phyloP scores from a whole-genome alignment of 2,797 vertebrate species.

The Semaprochilodus insignis region DNA sequence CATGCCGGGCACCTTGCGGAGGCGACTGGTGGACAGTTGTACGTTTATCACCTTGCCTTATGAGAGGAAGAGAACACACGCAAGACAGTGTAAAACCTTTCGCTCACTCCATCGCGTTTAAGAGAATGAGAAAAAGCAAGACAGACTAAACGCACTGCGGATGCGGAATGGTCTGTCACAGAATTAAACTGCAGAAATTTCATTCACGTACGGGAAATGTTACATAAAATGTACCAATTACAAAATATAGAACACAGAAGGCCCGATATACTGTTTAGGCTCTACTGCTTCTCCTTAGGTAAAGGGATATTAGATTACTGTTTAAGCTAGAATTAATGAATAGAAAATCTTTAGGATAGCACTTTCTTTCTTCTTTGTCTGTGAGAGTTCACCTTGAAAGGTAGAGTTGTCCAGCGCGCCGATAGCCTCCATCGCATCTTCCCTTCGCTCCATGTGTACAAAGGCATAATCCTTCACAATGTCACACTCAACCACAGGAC shows the following conservation, averaged over 20 bases:
- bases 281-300: neutral
- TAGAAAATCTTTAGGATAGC: slow-evolving; percentile 18
- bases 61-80: slow-evolving; percentile 83
- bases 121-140: slow-evolving; percentile 61
- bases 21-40: slow-evolving; percentile 94
- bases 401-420: slow-evolving; percentile 88
- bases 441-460: slow-evolving; percentile 93
- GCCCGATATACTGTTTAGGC: neutral
- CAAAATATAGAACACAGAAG: neutral
- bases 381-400: slow-evolving; percentile 88
- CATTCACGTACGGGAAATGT: neutral
- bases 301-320: neutral
- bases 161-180: slow-evolving; percentile 1
- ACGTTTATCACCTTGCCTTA: slow-evolving; percentile 94
- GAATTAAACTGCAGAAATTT: neutral
- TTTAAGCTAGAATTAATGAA: slow-evolving; percentile 8
- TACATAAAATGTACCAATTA: neutral
- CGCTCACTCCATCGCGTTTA: slow-evolving; percentile 60
- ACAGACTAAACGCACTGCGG: slow-evolving; percentile 40
- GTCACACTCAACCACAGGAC: slow-evolving; percentile 92
- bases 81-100: slow-evolving; percentile 69
- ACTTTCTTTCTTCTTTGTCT: slow-evolving; percentile 53
- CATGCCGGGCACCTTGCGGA: slow-evolving; percentile 93
- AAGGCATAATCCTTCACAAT: slow-evolving; percentile 97
- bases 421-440: slow-evolving; percentile 92